phyloP scores from a whole-genome alignment of 30 jellyfish, hydroid and myxozoan genomes.

The Calvadosia cruxmelitensis region DNA sequence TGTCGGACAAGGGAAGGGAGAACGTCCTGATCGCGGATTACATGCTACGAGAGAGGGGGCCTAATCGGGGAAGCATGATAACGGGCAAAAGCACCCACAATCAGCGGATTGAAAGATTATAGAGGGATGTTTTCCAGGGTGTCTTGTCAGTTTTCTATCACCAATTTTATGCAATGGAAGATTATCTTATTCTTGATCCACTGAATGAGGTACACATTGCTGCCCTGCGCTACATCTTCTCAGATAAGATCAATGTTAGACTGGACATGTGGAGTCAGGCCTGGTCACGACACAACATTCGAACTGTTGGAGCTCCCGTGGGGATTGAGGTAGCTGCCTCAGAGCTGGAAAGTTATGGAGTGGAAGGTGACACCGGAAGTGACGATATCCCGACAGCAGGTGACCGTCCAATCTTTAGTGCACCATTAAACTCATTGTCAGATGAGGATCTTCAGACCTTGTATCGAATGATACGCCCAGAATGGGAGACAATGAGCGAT shows the following conservation, averaged over 20 bases:
- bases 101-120: conserved; percentile 33
- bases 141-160: conserved; percentile 17
- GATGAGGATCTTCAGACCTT: no score
- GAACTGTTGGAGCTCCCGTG: no score
- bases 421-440: neutral
- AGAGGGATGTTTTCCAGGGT: conserved; percentile 24
- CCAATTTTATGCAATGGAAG: conserved; percentile 40
- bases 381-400: neutral
- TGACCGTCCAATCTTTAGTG: neutral
- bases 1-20: conserved; percentile 48
- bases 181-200: conserved; percentile 28
- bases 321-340: no score
- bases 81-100: conserved; percentile 52
- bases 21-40: conserved; percentile 32
- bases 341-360: neutral
- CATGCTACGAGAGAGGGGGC: conserved; percentile 30
- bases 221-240: conserved; percentile 2
- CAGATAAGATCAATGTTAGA: neutral
- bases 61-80: conserved; percentile 29
- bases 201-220: conserved; percentile 16
- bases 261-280: no score
- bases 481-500: no score
- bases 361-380: neutral
- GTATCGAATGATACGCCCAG: no score
- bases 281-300: no score